A percentile compares a stretch with the other conserved stretches of the same genome.
These are phyloP conservation scores for Polydrusus pterygomalis DNA, from an alignment of 2,888 invertebrate species.

Conservation along the genomic window DNA sequence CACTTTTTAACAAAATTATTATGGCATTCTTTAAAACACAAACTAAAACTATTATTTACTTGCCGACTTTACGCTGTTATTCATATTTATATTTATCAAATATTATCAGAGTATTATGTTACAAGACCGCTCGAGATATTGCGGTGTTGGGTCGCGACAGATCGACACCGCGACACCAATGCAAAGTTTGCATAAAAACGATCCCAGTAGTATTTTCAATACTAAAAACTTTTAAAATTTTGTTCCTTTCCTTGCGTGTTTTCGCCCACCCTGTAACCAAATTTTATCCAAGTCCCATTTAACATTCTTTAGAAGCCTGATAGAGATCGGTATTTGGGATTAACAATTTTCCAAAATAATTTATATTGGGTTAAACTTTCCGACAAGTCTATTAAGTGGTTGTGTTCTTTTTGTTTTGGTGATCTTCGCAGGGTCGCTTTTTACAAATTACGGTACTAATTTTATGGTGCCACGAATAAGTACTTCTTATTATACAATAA, in stretches of 20 bases:
- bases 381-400: constrained; percentile 34
- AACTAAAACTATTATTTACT: too few species aligned
- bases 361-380: constrained; percentile 46
- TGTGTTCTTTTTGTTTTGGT: constrained; percentile 23
- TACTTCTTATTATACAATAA: background rate
- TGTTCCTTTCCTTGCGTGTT: background rate
- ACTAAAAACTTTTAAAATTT: too few species aligned
- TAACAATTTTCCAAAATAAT: constrained; percentile 57
- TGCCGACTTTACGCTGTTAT: too few species aligned
- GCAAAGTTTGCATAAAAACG: too few species aligned
- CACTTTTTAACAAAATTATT: too few species aligned
- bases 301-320: constrained; percentile 58
- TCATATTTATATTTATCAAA: too few species aligned
- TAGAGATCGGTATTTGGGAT: constrained; percentile 58
- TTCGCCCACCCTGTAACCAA: constrained; percentile 36
- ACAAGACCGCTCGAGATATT: too few species aligned
- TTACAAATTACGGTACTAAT: background rate
- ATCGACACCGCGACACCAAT: too few species aligned
- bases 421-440: background rate
- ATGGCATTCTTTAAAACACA: too few species aligned
- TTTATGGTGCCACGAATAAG: background rate
- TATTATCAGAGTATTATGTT: too few species aligned
- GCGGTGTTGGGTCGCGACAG: too few species aligned
- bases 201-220: too few species aligned
- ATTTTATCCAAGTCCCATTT: constrained; percentile 54